These are phyloP conservation scores for Gibbula magus DNA, from an alignment of 2,888 invertebrate genomes.

Conservation along the genomic window DNA sequence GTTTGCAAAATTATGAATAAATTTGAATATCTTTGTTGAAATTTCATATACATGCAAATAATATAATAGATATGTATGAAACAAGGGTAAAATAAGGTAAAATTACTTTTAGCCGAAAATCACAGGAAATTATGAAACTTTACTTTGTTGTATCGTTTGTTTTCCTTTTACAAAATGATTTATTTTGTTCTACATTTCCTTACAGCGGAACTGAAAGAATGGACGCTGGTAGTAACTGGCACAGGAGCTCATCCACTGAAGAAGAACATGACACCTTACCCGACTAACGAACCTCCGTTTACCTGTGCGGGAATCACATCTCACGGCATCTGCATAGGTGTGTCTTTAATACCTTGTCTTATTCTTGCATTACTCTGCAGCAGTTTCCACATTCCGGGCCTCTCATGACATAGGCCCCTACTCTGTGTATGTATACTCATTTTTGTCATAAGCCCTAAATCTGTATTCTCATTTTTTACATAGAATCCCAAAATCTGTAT, in stretches of 20 bases:
- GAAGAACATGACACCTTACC: slow-evolving; percentile 51
- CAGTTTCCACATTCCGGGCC: slow-evolving; percentile 24
- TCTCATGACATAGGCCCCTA: slow-evolving; percentile 4
- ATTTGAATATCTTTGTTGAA: too few species aligned
- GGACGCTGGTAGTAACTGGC: slow-evolving; percentile 67
- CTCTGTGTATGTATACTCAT: not conserved
- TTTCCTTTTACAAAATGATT: not conserved
- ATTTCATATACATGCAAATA: too few species aligned
- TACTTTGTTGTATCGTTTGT: too few species aligned
- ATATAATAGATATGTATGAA: too few species aligned
- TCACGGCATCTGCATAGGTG: slow-evolving; percentile 67
- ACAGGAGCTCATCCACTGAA: slow-evolving; percentile 61
- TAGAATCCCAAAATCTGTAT: too few species aligned
- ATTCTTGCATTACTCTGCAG: slow-evolving; percentile 10
- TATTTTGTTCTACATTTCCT: slow-evolving; percentile 25
- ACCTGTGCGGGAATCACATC: slow-evolving; percentile 62
- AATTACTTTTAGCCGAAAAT: too few species aligned
- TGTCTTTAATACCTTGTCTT: slow-evolving; percentile 42
- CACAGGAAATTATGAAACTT: too few species aligned
- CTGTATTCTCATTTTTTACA: too few species aligned
- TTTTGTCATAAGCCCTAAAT: too few species aligned
- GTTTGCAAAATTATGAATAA: too few species aligned
- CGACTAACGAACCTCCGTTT: slow-evolving; percentile 49
- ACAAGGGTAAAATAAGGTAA: too few species aligned
- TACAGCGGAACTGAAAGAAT: slow-evolving; percentile 68